A percentile compares a stretch with the other conserved stretches of the same genome.
Evolutionary conservation across 2,113 vertebrate species (phyloP).

Genomic region (Micromys minutus): DNA sequence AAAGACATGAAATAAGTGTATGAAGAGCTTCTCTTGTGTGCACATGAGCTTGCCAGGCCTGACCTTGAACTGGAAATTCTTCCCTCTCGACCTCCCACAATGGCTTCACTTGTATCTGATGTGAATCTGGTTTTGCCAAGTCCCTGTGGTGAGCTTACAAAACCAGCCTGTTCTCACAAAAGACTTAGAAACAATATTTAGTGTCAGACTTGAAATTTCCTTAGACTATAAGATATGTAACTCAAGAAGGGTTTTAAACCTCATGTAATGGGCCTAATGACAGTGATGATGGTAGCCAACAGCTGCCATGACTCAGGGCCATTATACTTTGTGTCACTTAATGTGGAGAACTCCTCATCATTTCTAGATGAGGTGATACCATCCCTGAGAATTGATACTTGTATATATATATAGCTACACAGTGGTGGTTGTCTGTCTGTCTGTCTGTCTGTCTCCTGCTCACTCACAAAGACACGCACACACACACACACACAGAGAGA

Average conservation of each 20-base stretch:
- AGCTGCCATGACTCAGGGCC: too few species aligned
- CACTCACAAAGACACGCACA: too few species aligned
- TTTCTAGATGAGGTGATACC: neutral
- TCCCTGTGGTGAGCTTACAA: neutral
- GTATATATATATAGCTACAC: neutral
- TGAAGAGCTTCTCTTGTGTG: neutral
- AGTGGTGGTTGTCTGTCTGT: neutral
- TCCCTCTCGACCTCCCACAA: neutral
- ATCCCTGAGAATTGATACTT: too few species aligned
- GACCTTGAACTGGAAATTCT: neutral
- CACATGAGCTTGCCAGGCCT: neutral
- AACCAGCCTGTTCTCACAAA: neutral
- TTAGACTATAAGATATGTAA: neutral
- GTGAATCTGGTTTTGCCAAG: neutral
- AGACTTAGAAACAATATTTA: neutral
- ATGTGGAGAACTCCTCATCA: neutral
- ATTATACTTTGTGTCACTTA: neutral
- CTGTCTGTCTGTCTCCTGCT: neutral
- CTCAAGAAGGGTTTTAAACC: neutral
- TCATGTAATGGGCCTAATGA: neutral
- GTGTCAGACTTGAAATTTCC: neutral
- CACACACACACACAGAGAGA: too few species aligned
- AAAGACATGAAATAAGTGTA: neutral
- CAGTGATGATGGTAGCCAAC: neutral
- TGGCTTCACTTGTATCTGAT: neutral